These are phyloP conservation scores for Neolamprologus longior DNA, from an alignment of 2,113 vertebrate species.

Conservation along the genomic window DNA sequence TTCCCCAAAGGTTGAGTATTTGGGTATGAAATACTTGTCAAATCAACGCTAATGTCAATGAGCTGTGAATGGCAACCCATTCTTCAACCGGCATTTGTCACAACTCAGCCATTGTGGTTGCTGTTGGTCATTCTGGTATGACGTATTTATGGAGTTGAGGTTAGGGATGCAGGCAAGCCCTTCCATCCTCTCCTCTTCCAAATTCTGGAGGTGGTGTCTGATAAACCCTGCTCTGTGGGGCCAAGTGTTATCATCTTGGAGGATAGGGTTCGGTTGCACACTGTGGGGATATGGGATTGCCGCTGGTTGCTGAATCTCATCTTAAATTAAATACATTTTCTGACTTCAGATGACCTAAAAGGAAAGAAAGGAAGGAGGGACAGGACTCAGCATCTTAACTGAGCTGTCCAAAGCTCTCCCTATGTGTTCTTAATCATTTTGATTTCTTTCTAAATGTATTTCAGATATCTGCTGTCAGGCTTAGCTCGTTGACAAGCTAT, in stretches of 20 bases:
- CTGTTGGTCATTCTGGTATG: neutral
- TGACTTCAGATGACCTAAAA: neutral
- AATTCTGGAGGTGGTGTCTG: neutral
- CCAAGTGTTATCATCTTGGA: neutral
- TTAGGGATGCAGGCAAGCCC: neutral
- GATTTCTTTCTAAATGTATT: neutral
- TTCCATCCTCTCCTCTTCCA: neutral
- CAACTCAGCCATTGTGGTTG: neutral
- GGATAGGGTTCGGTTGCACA: neutral
- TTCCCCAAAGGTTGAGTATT: neutral
- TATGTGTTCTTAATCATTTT: neutral
- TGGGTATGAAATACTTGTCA: neutral
- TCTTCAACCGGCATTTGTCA: rapidly evolving
- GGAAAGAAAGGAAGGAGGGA: neutral
- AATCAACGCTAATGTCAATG: neutral
- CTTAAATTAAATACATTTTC: neutral
- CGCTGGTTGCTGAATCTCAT: neutral
- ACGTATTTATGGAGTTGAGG: neutral
- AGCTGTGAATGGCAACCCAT: neutral
- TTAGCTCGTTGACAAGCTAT: neutral
- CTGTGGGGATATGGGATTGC: neutral
- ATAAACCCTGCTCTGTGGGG: neutral
- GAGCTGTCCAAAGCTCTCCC: neutral
- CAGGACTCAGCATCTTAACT: neutral
- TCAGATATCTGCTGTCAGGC: neutral